Percentiles rank a stretch among this genome's conserved stretches.
These are phyloP conservation scores for Panagrolaimus sp. DNA, from an alignment of 1,140 invertebrate genomes.

Conservation along the genomic window DNA sequence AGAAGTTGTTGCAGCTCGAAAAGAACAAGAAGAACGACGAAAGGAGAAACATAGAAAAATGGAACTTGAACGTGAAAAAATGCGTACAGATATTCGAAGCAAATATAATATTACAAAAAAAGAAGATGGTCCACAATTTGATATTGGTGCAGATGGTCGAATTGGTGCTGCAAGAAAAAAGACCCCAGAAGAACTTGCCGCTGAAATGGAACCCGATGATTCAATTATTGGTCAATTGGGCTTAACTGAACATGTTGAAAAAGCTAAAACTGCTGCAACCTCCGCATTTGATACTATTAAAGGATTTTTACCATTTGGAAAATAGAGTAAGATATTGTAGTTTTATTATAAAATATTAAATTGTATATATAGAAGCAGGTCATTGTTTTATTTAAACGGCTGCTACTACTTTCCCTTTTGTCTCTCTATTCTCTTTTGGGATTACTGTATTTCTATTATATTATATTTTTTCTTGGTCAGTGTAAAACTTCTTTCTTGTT, in stretches of 20 bases:
- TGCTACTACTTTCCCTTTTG: neutral
- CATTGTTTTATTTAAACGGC: neutral
- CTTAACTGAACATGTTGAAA: conserved; percentile 56
- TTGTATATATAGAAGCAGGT: neutral
- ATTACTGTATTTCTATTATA: too few species aligned
- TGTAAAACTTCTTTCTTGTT: too few species aligned
- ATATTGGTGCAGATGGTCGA: conserved; percentile 48
- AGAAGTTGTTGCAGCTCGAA: conserved; percentile 60
- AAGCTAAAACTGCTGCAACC: conserved; percentile 54
- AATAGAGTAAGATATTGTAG: conserved; percentile 30
- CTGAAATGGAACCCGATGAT: conserved; percentile 40
- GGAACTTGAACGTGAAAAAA: conserved; percentile 94
- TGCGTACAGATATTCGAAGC: conserved; percentile 93
- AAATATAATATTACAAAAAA: conserved; percentile 65
- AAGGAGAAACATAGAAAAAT: conserved; percentile 73
- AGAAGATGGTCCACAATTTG: conserved; percentile 33
- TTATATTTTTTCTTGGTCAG: too few species aligned
- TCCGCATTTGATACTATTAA: conserved; percentile 50
- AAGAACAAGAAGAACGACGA: conserved; percentile 62
- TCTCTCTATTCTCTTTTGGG: neutral
- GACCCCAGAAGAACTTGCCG: conserved; percentile 55
- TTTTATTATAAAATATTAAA: neutral
- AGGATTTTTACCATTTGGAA: conserved; percentile 55
- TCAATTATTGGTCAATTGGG: conserved; percentile 54
- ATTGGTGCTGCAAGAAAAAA: conserved; percentile 49